Percentiles rank a stretch among this genome's conserved stretches.
These are phyloP conservation scores for Petrocephalus schoutedeni DNA, from an alignment of 2,797 vertebrate genomes.

Conservation along the genomic window DNA sequence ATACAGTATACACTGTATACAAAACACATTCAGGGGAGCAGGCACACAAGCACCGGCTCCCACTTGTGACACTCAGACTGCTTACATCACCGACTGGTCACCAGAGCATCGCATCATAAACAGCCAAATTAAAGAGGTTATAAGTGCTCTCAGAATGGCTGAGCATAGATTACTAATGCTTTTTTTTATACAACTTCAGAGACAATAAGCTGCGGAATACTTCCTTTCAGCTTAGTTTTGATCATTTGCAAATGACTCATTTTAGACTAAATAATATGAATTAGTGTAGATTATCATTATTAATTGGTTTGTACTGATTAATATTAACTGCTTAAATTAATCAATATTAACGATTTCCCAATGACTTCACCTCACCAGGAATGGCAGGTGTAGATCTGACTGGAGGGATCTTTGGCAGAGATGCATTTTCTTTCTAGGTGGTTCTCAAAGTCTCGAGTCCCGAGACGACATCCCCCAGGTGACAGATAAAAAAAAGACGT, in stretches of 20 bases:
- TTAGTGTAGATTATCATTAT: not conserved
- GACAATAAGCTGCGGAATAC: not conserved
- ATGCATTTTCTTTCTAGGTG: not conserved
- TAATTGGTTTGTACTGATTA: not conserved
- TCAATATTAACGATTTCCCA: not conserved
- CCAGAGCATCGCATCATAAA: not conserved
- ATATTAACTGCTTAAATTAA: not conserved
- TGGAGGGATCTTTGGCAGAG: not conserved
- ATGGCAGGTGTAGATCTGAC: not conserved
- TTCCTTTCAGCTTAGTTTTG: not conserved
- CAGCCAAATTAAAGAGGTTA: not conserved
- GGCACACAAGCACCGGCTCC: not conserved
- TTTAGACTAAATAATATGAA: not conserved
- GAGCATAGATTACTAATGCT: not conserved
- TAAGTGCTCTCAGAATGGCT: not conserved
- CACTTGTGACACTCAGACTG: not conserved
- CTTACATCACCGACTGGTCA: not conserved
- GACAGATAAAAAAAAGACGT: not conserved
- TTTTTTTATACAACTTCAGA: not conserved
- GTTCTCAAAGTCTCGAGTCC: not conserved
- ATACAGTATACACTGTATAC: conserved; percentile 19
- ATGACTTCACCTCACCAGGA: not conserved
- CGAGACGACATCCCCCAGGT: not conserved
- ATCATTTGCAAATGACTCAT: not conserved
- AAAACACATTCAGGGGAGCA: not conserved